Evolutionary conservation across 2,797 vertebrate genomes (phyloP), one percentile per base, ranked within the genome.

Genomic region (Coranthus polyacanthus): DNA sequence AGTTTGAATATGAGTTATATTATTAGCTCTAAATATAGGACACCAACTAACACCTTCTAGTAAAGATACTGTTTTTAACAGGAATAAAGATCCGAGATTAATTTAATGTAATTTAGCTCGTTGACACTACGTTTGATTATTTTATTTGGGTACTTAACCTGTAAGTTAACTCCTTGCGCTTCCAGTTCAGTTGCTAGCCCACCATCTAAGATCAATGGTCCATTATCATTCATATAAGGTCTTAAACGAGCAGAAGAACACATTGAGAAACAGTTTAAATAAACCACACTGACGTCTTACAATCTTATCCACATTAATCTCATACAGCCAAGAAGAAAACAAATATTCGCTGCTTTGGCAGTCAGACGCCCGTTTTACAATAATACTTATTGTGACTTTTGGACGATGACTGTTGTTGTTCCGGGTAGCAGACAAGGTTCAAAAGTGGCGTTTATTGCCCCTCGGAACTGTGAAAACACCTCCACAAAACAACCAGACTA

Each of bases 151-250:
- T 24, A 2, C 21, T 24, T 72, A 65, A 94, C 95, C 92, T 94
- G 89, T 50, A 95, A 60, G 1, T 86, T 53, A 37, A 82, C 64
- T 47, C 95, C 95, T 57, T 89, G 87, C 5, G 89, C 89, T 55
- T 95, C 94, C 17, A 96, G 83, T 18, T 95, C 93, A 50, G 95
- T 95, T 36, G 94, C 89, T 4, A 96, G 72, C 39, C 94, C 95
- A 2, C 95, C 95, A 44, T 95, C 95, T 69, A 96, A 43, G 67
- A 95, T 87, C 1, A 93, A n/a, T 0, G 82, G 88, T 37, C 18
- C 65, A 5, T 75, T 60, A 11, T 74, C 51, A 3, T 21, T 32
- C 75, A 81, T 58, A 36, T 65, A 57, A 1, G 41, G 45, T 46
- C 18, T 67, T 0, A 91, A 64, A 15, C 2, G 38, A 55, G 26